Percentiles rank a stretch among this genome's conserved stretches.
Evolutionary conservation across 2,797 vertebrate genomes (phyloP).

Genomic region (Acestrorhynchus altus): DNA sequence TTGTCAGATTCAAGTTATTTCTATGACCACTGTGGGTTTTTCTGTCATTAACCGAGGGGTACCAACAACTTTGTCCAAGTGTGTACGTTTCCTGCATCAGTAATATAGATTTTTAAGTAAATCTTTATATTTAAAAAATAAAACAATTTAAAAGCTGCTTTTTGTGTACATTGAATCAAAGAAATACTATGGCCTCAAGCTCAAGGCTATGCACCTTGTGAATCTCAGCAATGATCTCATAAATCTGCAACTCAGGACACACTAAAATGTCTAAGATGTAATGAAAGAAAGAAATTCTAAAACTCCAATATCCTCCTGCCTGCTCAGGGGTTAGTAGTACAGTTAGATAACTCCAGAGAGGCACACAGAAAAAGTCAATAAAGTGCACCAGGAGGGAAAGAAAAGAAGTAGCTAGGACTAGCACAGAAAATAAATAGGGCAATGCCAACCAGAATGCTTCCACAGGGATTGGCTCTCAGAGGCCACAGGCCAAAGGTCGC

Average conservation of each 20-base stretch:
- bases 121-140: too few relatives aligned
- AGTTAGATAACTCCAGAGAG: constrained; percentile 14
- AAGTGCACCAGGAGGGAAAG: neutral
- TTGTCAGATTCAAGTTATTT: too few relatives aligned
- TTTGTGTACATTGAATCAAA: neutral
- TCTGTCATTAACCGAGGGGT: too few relatives aligned
- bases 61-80: too few relatives aligned
- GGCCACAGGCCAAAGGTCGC: constrained; percentile 88
- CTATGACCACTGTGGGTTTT: too few relatives aligned
- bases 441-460: constrained; percentile 90
- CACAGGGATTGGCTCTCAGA: constrained; percentile 87
- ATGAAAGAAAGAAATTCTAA: neutral
- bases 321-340: constrained; percentile 26
- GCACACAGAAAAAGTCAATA: constrained; percentile 14
- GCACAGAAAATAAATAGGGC: constrained; percentile 52
- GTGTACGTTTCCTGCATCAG: too few relatives aligned
- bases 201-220: neutral
- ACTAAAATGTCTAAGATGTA: neutral
- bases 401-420: constrained; percentile 45
- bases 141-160: too few relatives aligned
- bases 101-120: too few relatives aligned
- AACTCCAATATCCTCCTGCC: neutral
- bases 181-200: neutral
- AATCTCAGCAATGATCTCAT: constrained; percentile 9
- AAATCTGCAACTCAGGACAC: constrained; percentile 6